phyloP scores from a whole-genome alignment of 2,888 invertebrate species.

The Lingula anatina region DNA sequence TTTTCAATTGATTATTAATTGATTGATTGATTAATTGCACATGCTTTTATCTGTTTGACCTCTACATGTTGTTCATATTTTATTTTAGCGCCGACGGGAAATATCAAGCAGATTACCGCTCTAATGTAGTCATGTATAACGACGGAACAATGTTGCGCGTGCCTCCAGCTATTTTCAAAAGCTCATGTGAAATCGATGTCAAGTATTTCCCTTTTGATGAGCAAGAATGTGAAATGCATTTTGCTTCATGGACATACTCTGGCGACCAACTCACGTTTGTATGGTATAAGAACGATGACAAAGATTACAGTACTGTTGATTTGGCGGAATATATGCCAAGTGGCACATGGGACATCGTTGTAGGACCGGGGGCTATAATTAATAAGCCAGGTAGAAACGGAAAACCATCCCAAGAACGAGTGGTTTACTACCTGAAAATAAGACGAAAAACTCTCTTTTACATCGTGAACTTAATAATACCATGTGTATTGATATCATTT shows the following conservation, averaged over 20 bases:
- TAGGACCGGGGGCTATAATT: conserved; percentile 38
- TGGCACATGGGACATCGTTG: conserved; percentile 52
- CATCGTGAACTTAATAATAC: conserved; percentile 97
- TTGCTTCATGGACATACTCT: conserved; percentile 62
- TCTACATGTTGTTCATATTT: no score
- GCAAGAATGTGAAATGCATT: conserved; percentile 99
- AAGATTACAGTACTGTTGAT: no score
- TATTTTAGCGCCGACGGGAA: conserved; percentile 92
- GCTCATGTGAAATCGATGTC: conserved; percentile 98
- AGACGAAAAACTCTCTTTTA: conserved; percentile 97
- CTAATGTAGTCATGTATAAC: conserved; percentile 96
- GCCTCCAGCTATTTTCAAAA: conserved; percentile 98
- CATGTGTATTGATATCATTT: conserved; percentile 97
- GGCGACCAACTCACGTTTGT: conserved; percentile 41
- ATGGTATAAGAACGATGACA: conserved; percentile 38
- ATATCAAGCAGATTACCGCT: conserved; percentile 98
- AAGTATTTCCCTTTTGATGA: conserved; percentile 99
- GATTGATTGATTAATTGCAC: no score
- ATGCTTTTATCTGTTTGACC: no score
- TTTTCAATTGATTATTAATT: no score
- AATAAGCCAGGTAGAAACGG: conserved; percentile 27
- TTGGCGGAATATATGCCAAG: conserved; percentile 49
- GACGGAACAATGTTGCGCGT: conserved; percentile 95
- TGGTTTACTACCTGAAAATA: conserved; percentile 93
- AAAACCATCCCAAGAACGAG: conserved; percentile 52